Percentiles rank a stretch among this genome's conserved stretches.
Conservation (phyloP, 2,113 vertebrate genomes). For the Phalacrocorax brasilianus region DNA sequence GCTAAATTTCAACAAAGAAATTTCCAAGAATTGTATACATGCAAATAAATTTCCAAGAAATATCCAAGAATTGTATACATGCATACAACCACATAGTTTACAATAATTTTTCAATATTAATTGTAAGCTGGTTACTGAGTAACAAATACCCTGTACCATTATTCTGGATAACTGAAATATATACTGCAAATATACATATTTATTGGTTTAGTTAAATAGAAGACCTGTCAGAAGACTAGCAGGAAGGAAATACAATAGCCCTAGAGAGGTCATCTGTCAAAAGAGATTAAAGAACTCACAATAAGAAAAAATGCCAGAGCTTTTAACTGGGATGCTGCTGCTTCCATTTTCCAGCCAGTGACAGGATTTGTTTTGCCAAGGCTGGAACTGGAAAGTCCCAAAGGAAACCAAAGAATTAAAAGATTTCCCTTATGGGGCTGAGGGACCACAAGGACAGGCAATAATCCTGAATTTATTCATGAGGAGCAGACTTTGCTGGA, state of each 20-base stretch:
- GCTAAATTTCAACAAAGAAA: background rate
- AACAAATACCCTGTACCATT: background rate
- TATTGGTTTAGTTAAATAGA: conserved; percentile 33
- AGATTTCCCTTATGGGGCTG: background rate
- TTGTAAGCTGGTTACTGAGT: background rate
- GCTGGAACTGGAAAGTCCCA: background rate
- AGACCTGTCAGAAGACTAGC: conserved; percentile 8
- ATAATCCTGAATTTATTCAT: background rate
- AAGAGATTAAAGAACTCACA: conserved; percentile 8
- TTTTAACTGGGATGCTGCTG: background rate
- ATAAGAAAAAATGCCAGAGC: background rate
- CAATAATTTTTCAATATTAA: background rate
- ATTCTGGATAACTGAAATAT: background rate
- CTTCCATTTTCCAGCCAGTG: background rate
- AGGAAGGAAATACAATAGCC: background rate
- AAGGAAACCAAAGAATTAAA: background rate
- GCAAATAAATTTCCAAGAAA: background rate
- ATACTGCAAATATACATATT: background rate
- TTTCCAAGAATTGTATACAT: background rate
- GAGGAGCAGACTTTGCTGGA: background rate
- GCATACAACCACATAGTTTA: background rate
- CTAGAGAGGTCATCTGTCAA: background rate
- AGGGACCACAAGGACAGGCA: background rate
- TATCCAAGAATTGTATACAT: background rate
- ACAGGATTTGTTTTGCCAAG: background rate